Percentiles rank a stretch among this genome's conserved stretches.
These are phyloP conservation scores for Pteropus rufus DNA, from an alignment of 2,797 vertebrate genomes.

Conservation along the genomic window DNA sequence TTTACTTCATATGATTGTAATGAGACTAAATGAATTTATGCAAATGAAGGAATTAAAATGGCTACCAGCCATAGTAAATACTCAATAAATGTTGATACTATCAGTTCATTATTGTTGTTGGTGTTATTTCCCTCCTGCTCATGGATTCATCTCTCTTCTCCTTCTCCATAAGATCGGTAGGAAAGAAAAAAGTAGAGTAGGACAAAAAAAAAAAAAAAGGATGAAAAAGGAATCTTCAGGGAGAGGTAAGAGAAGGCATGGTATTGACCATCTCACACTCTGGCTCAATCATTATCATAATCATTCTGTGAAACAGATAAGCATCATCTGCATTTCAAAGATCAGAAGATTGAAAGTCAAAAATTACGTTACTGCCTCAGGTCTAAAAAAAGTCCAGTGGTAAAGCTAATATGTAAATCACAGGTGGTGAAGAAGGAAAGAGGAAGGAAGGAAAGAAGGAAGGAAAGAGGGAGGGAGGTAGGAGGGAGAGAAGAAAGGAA, in stretches of 20 bases:
- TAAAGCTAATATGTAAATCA: background rate
- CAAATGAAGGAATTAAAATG: background rate
- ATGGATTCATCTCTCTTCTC: background rate
- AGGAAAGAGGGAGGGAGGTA: background rate
- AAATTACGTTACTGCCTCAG: background rate
- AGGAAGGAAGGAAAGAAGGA: too few species aligned
- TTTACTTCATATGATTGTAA: background rate
- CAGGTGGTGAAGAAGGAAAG: background rate
- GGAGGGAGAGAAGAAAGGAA: rapidly evolving
- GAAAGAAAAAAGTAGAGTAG: background rate
- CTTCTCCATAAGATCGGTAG: background rate
- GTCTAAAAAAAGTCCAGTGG: background rate
- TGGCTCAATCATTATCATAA: background rate
- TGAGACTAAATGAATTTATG: background rate
- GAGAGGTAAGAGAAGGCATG: background rate
- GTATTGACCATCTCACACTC: background rate
- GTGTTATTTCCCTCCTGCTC: background rate
- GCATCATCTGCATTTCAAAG: background rate
- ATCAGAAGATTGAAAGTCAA: background rate
- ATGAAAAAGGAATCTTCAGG: background rate
- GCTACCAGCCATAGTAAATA: background rate
- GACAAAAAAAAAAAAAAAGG: background rate
- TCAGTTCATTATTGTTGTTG: background rate
- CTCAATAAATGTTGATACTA: background rate
- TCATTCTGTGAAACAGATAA: background rate